Evolutionary conservation across 2,113 vertebrate genomes (phyloP).

Genomic region (Arvicanthis niloticus): DNA sequence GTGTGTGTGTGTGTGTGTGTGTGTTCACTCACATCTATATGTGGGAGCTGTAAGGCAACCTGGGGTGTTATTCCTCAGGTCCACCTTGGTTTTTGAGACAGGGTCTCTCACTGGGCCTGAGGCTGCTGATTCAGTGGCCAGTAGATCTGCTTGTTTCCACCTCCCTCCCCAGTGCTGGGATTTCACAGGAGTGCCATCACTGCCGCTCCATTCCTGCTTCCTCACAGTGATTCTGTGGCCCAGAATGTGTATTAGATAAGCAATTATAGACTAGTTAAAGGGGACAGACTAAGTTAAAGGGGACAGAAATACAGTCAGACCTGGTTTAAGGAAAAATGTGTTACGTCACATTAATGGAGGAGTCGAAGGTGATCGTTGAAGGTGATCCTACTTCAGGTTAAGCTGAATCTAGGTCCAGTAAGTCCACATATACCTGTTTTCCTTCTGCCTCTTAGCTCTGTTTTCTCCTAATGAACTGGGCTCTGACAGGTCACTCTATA

Average conservation of each 20-base stretch:
- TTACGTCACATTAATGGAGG: neutral
- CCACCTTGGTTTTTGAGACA: neutral
- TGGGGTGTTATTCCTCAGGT: neutral
- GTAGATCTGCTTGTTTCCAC: neutral
- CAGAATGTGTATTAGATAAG: neutral
- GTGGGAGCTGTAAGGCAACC: neutral
- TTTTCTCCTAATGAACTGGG: neutral
- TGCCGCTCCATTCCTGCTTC: too few species aligned
- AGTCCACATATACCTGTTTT: neutral
- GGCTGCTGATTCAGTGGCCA: neutral
- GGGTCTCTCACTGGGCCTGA: neutral
- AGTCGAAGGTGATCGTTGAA: fast-evolving
- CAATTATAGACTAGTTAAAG: neutral
- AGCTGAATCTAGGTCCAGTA: neutral
- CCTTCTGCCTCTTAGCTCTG: neutral
- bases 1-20: too few species aligned
- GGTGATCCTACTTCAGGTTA: neutral
- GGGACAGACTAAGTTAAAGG: neutral
- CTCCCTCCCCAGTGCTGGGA: neutral
- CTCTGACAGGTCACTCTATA: neutral
- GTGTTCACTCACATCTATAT: neutral
- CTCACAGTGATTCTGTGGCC: too few species aligned
- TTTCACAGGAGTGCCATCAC: neutral
- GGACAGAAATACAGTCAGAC: neutral
- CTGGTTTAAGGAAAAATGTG: neutral